phyloP scores from a whole-genome alignment of 2,888 invertebrate species.

The Oxystoma pomonae region DNA sequence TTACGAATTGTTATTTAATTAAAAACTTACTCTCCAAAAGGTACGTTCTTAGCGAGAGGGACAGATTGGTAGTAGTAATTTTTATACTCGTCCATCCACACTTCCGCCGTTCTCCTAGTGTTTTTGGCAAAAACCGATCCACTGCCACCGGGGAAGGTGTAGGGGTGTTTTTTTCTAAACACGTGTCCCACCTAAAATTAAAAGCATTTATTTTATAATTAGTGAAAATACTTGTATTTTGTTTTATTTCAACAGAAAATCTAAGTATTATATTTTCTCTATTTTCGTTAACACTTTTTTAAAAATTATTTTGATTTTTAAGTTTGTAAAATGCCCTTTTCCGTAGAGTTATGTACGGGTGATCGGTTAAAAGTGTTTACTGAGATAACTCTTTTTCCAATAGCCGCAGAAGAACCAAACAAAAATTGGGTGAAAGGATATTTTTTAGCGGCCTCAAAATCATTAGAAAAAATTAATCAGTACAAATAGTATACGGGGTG shows the following conservation, averaged over 20 bases:
- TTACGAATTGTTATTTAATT: background rate
- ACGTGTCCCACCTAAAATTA: slow-evolving; percentile 69
- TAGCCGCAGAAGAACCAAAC: no score
- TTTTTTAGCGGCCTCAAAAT: no score
- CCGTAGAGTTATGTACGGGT: no score
- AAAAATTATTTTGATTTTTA: slow-evolving; percentile 1
- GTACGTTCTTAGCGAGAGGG: slow-evolving; percentile 81
- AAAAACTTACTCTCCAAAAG: slow-evolving; percentile 79
- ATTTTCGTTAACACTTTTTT: background rate
- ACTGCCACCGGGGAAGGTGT: slow-evolving; percentile 96
- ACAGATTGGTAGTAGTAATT: slow-evolving; percentile 93
- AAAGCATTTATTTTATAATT: background rate
- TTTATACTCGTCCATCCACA: slow-evolving; percentile 99
- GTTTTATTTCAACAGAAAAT: slow-evolving; percentile 2
- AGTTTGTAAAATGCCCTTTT: no score
- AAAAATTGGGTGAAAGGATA: no score
- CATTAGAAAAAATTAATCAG: no score
- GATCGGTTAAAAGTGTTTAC: no score
- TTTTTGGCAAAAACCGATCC: slow-evolving; percentile 96
- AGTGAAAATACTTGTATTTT: no score
- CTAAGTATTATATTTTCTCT: slow-evolving; percentile 1
- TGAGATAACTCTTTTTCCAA: no score
- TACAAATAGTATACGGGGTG: no score
- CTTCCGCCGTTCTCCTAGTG: slow-evolving; percentile 94
- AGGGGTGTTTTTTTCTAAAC: slow-evolving; percentile 95